phyloP scores from a whole-genome alignment of 30 jellyfish, hydroid and myxozoan genomes.

The Aurelia coerulea region DNA sequence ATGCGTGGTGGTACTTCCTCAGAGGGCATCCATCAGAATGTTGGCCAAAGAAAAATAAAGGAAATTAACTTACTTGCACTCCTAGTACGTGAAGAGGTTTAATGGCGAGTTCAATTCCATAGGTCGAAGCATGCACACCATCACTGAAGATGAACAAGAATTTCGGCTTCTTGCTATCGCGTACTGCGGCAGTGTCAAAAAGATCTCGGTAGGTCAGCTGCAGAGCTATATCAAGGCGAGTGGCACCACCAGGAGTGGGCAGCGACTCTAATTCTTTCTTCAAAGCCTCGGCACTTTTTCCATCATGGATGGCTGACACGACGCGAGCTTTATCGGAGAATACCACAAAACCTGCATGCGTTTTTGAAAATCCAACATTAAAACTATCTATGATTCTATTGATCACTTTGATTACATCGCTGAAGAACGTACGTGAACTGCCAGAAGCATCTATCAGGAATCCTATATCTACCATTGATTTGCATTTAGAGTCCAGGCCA shows the following conservation, averaged over 20 bases:
- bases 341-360: conserved; percentile 82
- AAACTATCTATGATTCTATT: conserved; percentile 61
- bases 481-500: neutral
- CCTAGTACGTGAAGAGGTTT: conserved; percentile 67
- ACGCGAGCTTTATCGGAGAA: conserved; percentile 64
- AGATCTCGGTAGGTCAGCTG: conserved; percentile 62
- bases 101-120: conserved; percentile 54
- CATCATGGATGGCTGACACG: conserved; percentile 41
- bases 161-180: conserved; percentile 56
- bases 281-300: conserved; percentile 32
- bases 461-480: conserved; percentile 66
- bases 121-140: conserved; percentile 67
- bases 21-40: too few species aligned
- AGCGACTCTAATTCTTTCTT: conserved; percentile 51
- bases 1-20: too few species aligned
- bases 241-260: conserved; percentile 82
- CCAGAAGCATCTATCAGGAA: conserved; percentile 91
- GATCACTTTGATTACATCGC: conserved; percentile 41
- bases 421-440: conserved; percentile 65
- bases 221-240: conserved; percentile 82
- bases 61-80: conserved; percentile 49
- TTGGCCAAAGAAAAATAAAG: neutral
- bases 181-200: conserved; percentile 16
- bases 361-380: conserved; percentile 23
- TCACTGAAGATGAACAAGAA: conserved; percentile 74